Base-by-base conservation (phyloP, 2,113 vertebrate species). In the Hystrix cristata region DNA sequence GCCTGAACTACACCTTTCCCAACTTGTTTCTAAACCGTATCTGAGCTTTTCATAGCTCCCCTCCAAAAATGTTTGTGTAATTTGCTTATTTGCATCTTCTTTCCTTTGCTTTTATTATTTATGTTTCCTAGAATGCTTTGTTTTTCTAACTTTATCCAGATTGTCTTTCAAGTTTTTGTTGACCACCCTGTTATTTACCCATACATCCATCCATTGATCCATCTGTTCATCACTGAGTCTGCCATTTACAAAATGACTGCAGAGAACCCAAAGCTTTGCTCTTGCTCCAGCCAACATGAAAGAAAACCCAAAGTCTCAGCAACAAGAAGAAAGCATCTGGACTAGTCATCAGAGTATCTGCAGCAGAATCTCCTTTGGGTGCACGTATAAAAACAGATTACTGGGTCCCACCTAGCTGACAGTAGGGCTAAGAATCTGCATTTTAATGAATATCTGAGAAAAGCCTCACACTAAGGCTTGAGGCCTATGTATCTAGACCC, bases 161-260 rank as follows among this genome's bases (percentile, higher is more conserved):
- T 72, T 82, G 59, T 95, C 55, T 95, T 88, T 94, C 43, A 62
- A 0, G 5, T 79, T 87, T 83, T 93, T 48, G n/a, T 76, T 94
- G 74, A 38, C 29, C 16, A 53, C 21, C 25, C 4, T 64, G 7
- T 57, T 86, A 89, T 19, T n/a, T 21, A 27, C 59, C 59, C 18
- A 18, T 34, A 53, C 13, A 31, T 84, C 31, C 51, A 46, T 90
- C 48, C 67, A 74, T 74, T 34, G 1, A 29, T 67, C 51, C 27
- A 31, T 69, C n/a, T 10, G 31, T 82, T 48, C n/a, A 71, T 72
- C 27, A 82, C 5, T 87, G 60, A 60, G 16, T 29, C 19, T 93
- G 7, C 11, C 19, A 51, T 85, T 67, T 91, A 80, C 34, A 67
- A 4, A 94, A 34, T 80, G 60, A 25, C 48, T 84, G 31, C 27